Evolutionary conservation across 2,888 invertebrate species (phyloP).

Genomic region (Euclidia mi): DNA sequence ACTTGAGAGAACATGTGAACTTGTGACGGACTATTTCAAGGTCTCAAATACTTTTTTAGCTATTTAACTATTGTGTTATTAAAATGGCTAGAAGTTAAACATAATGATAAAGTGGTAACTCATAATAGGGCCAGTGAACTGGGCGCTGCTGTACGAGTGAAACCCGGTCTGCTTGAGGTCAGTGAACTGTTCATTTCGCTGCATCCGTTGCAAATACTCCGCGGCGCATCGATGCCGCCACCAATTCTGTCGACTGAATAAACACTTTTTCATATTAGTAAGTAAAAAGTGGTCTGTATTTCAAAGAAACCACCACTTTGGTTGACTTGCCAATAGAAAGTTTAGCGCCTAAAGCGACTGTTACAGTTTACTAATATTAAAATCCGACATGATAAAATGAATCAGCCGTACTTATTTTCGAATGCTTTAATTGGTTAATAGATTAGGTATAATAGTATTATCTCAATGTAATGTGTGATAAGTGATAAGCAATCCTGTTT

Average conservation of each 20-base stretch:
- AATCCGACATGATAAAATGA: constrained; percentile 18
- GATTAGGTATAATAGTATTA: no score
- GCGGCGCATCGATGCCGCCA: constrained; percentile 82
- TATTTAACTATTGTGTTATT: constrained; percentile 7
- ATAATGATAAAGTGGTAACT: constrained; percentile 66
- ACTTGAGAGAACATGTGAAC: background rate
- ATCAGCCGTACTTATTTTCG: constrained; percentile 18
- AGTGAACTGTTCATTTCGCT: constrained; percentile 89
- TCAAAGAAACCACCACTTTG: constrained; percentile 72
- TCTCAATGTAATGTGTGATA: no score
- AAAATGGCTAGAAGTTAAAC: constrained; percentile 62
- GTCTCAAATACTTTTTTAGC: background rate
- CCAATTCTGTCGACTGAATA: constrained; percentile 82
- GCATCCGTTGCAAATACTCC: constrained; percentile 89
- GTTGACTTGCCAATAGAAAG: constrained; percentile 73
- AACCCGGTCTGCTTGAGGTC: constrained; percentile 86
- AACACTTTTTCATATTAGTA: constrained; percentile 78
- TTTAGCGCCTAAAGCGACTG: constrained; percentile 56
- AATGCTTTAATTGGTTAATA: background rate
- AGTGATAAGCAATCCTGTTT: no score
- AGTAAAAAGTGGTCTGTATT: constrained; percentile 75
- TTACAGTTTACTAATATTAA: constrained; percentile 34
- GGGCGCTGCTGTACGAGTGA: constrained; percentile 86
- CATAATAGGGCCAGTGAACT: constrained; percentile 86
- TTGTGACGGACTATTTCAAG: constrained; percentile 2